Percentiles rank a stretch among this genome's conserved stretches.
phyloP scores from a whole-genome alignment of 1,140 invertebrate species.

The Probaryconus sp. region DNA sequence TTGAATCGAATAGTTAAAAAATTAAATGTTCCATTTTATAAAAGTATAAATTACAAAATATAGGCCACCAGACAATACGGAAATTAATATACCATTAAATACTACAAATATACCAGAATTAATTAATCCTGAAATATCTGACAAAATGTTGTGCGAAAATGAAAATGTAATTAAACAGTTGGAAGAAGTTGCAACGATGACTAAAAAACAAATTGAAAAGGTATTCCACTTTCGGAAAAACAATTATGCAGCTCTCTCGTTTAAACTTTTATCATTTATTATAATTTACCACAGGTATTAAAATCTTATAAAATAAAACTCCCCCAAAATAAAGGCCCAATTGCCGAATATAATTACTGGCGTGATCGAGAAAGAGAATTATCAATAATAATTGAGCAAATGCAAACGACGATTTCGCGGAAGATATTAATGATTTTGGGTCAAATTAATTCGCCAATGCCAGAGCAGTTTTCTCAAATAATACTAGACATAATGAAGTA shows the following conservation, averaged over 20 bases:
- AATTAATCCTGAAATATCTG: conserved; percentile 74
- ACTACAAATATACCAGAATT: conserved; percentile 80
- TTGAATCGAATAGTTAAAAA: conserved; percentile 18
- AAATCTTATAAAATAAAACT: conserved; percentile 67
- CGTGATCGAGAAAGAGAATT: conserved; percentile 86
- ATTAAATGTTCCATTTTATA: neutral
- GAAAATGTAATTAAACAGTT: conserved; percentile 79
- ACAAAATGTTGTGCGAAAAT: conserved; percentile 76
- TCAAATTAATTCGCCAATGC: conserved; percentile 75
- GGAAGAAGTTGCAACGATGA: conserved; percentile 82
- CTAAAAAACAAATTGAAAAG: conserved; percentile 84
- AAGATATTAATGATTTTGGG: conserved; percentile 82
- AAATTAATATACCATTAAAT: conserved; percentile 82
- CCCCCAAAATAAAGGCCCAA: conserved; percentile 84
- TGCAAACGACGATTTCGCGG: conserved; percentile 84
- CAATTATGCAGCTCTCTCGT: too few relatives aligned
- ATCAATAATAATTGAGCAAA: conserved; percentile 87
- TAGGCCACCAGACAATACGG: conserved; percentile 83
- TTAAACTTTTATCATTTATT: too few relatives aligned
- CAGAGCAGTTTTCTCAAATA: conserved; percentile 78
- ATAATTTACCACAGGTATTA: too few relatives aligned
- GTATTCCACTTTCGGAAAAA: too few relatives aligned
- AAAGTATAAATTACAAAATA: neutral
- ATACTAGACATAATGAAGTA: conserved; percentile 82
- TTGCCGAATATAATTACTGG: conserved; percentile 92